Percentiles rank a stretch among this genome's conserved stretches.
These are phyloP conservation scores for Drosophila formosana DNA, from an alignment of 2,888 invertebrate genomes.

Conservation along the genomic window DNA sequence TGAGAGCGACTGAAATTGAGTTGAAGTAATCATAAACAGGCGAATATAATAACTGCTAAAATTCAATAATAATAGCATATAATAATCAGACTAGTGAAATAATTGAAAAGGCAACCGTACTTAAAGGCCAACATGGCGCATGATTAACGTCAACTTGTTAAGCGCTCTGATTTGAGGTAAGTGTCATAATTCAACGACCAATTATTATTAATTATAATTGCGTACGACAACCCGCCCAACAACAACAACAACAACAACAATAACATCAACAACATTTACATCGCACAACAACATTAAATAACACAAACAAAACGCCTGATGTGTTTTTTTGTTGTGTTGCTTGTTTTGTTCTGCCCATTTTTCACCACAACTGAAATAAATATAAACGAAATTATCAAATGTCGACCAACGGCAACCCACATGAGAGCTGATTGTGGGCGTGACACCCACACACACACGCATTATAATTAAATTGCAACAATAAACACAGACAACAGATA, in stretches of 20 bases:
- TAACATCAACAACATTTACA: slow-evolving; percentile 11
- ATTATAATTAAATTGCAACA: slow-evolving; percentile 16
- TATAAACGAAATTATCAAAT: slow-evolving; percentile 32
- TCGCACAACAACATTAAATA: slow-evolving; percentile 19
- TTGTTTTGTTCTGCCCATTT: neutral
- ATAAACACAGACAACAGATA: neutral
- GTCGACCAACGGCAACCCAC: slow-evolving; percentile 9
- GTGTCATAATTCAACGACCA: slow-evolving; percentile 55
- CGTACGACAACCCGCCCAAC: neutral
- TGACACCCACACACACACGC: neutral
- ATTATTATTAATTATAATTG: slow-evolving; percentile 51
- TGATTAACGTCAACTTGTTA: slow-evolving; percentile 63
- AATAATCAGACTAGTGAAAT: slow-evolving; percentile 5
- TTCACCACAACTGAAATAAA: slow-evolving; percentile 24
- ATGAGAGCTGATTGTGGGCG: neutral
- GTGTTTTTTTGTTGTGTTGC: neutral
- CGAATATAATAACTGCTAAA: neutral
- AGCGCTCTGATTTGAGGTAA: slow-evolving; percentile 64
- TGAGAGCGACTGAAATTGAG: slow-evolving; percentile 13
- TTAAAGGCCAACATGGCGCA: slow-evolving; percentile 58
- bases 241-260: slow-evolving; percentile 12
- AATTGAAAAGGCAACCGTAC: slow-evolving; percentile 27
- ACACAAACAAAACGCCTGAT: neutral
- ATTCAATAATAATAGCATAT: neutral
- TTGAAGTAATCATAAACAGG: slow-evolving; percentile 30